phyloP scores from a whole-genome alignment of 2,888 invertebrate species.

The Parnassius orleans region DNA sequence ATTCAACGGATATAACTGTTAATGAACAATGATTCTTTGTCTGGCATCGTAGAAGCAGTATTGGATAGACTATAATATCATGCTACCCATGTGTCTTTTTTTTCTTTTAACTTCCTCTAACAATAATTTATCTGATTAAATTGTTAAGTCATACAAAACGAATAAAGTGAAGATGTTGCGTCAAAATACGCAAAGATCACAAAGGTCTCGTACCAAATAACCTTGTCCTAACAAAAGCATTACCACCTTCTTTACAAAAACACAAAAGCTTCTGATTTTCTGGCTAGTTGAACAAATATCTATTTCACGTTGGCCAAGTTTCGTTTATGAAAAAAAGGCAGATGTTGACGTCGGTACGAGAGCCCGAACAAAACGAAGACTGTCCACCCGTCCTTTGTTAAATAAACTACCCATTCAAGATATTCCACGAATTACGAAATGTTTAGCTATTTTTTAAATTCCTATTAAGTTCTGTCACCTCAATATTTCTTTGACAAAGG shows the following conservation, averaged over 20 bases:
- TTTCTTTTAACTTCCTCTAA: too few relatives aligned
- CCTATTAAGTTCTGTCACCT: conserved; percentile 76
- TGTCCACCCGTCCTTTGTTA: conserved; percentile 62
- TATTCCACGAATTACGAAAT: conserved; percentile 77
- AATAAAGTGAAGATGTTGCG: conserved; percentile 40
- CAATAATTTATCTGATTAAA: neutral
- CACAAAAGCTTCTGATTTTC: conserved; percentile 74
- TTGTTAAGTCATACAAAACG: neutral
- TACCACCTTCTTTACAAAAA: conserved; percentile 52
- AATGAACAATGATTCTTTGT: too few relatives aligned
- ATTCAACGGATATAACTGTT: too few relatives aligned
- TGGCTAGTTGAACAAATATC: conserved; percentile 78
- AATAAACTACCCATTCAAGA: conserved; percentile 70
- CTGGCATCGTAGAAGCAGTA: too few relatives aligned
- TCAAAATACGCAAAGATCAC: conserved; percentile 52
- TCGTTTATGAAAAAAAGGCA: conserved; percentile 65
- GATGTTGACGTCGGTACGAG: conserved; percentile 69
- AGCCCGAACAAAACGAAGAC: conserved; percentile 58
- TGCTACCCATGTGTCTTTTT: too few relatives aligned
- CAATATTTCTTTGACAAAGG: conserved; percentile 51
- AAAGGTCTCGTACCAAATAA: conserved; percentile 45
- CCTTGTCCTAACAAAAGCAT: conserved; percentile 56
- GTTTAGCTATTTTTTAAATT: conserved; percentile 80
- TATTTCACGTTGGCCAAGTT: conserved; percentile 64
- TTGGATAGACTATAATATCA: too few relatives aligned